Evolutionary conservation across 1,140 invertebrate genomes (phyloP), one percentile per base, ranked within the genome.

Genomic region (Fopius arisanus): DNA sequence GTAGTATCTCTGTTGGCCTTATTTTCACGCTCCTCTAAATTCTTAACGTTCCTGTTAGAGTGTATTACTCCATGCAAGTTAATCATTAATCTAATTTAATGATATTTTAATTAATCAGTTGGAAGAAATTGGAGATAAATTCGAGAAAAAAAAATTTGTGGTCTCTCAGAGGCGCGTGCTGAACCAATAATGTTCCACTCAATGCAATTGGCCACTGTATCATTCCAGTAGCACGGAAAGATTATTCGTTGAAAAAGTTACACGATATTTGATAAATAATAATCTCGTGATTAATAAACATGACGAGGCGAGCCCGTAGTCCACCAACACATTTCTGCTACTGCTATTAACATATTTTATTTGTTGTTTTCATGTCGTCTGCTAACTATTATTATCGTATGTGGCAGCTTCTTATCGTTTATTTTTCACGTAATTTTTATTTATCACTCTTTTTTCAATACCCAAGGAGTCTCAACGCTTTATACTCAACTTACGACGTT

Each of bases 401-500:
- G n/a, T 40, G 31, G 19, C 10, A 43, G 63, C 63, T 31, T 19
- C 29, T 66, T 21, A 14, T 67, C 40, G 19, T 43, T 41, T 23
- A 51, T 51, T 40, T 63, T 31, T 72, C 37, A 63, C 69, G 16
- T 66, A 37, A 33, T 51, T 48, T 28, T 3, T 31, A 37, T 66
- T 41, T 69, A 41, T 40, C 16, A 12, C 51, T 14, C n/a, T 29
- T 23, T 54, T 33, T n/a, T 2, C 9, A 31, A 62, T 69, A 1
- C n/a, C 29, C 28, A 19, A 33, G 37, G 29, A 59, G 33, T 62
- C 31, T 70, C 21, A 7, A 65, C 14, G 4, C 26, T 19, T 54
- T 63, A 28, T 66, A 26, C 43, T 51, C 23, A 54, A 19, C 19
- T n/a, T 31, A 67, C 62, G 71, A 76, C 71, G 70, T 69, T 69